phyloP scores from a whole-genome alignment of 2,113 vertebrate genomes.

The Esox niger region DNA sequence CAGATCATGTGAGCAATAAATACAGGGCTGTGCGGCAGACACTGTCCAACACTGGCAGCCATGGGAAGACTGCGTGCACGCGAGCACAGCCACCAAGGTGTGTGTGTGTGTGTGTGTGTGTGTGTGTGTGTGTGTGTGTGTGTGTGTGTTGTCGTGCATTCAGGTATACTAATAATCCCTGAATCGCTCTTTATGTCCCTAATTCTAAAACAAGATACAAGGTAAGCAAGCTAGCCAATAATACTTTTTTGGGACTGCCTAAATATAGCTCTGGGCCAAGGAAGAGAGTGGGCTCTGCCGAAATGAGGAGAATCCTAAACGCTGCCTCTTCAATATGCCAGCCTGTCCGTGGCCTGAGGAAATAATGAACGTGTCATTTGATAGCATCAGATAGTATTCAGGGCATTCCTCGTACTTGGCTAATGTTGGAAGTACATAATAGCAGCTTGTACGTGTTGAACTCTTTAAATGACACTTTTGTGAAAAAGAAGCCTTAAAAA shows the following conservation, averaged over 20 bases:
- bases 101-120: constrained; percentile 14
- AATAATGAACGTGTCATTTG: constrained; percentile 33
- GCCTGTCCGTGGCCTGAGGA: constrained; percentile 18
- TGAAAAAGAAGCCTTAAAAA: constrained; percentile 58
- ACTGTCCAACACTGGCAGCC: background rate
- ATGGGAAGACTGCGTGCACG: constrained; percentile 8
- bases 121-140: constrained; percentile 14
- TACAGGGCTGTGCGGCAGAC: constrained; percentile 17
- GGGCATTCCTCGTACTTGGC: constrained; percentile 45
- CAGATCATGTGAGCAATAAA: constrained; percentile 60
- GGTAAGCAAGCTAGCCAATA: constrained; percentile 54
- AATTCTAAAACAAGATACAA: constrained; percentile 68
- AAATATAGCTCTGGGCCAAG: constrained; percentile 42
- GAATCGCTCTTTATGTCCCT: constrained; percentile 58
- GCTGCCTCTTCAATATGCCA: background rate
- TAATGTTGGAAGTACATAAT: constrained; percentile 60
- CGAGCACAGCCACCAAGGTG: no score
- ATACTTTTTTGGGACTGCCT: constrained; percentile 48
- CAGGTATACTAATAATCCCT: constrained; percentile 31
- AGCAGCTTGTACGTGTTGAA: constrained; percentile 55
- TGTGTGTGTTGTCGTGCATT: constrained; percentile 26
- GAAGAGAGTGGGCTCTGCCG: background rate
- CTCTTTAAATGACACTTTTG: constrained; percentile 57
- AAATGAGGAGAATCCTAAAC: constrained; percentile 24
- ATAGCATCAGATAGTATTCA: constrained; percentile 40